Base-by-base conservation (phyloP, 2,797 vertebrate genomes). In the Macrochelys suwanniensis region DNA sequence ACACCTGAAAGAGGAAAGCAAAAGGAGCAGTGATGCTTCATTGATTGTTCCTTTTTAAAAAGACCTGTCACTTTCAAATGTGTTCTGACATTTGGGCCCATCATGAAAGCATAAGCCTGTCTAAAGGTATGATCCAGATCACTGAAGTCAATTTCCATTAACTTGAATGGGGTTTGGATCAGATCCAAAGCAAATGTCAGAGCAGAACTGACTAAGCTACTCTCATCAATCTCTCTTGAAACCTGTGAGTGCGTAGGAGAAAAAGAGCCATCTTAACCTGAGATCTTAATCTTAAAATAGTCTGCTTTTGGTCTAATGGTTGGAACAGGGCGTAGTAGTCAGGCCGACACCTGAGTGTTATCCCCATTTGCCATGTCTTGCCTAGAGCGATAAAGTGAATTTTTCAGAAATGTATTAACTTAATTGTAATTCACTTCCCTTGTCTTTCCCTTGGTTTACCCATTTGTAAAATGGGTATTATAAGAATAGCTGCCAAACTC, bases 341-440 rank as follows among this genome's bases (percentile, higher is more conserved):
- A 3, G 0, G 42, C 54, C 33, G 2, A 19, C 19, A n/a, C n/a
- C 37, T 25, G 37, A 42, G 37, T 42, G 5, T 42, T 74, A 74
- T 21, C 37, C 21, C 68, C 16, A 74, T 37, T 74, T 74, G 68
- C 23, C 37, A 23, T 74, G 21, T 11, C 21, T 25, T 74, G n/a
- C 68, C 37, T 25, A 42, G 37, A 74, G 23, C 37, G 11, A 61
- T 61, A 59, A 59, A 59, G 11, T 59, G 57, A 28, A 31, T 59
- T 59, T 59, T 59, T 59, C 26, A 59, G 57, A 12, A 31, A 59
- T 31, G 26, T 59, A 59, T 59, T 57, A 85, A 79, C 31, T 89
- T 86, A 54, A 42, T 57, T 76, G 4, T 0, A 0, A 57, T 1
- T 9, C 12, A 85, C 10, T 33, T 71, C 92, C 53, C 0, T 0